Evolutionary conservation across 1,140 invertebrate species (phyloP), one percentile per base, ranked within the genome.

Genomic region (Pygmarrhopalites habei): DNA sequence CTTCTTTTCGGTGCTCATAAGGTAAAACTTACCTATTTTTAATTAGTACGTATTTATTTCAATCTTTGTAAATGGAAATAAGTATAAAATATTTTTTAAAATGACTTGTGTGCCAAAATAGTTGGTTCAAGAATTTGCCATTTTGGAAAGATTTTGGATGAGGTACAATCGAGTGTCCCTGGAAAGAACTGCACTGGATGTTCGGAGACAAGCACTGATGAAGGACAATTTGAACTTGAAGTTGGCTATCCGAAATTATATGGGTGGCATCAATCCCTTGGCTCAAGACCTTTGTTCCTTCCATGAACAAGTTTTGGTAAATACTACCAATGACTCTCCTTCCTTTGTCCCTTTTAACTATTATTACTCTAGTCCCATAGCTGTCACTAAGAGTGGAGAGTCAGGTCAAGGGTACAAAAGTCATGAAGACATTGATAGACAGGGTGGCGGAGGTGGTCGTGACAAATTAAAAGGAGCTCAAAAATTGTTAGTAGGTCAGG

Each of bases 101-200:
- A 14, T 14, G 7, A 19, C n/a, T n/a, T n/a, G n/a, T n/a, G n/a
- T n/a, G n/a, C n/a, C n/a, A n/a, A n/a, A n/a, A n/a, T 29, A 70
- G 65, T 39, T 67, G 5, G 53, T 70, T 14, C 19, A 51, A 46
- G 59, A 70, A 19, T 65, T 49, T n/a, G 25, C 51, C 19, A 49
- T 67, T 1, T 28, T 70, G 65, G 65, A 70, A 57, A 58, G 41
- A 19, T 70, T 70, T 25, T 70, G 68, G 68, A 58, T 56, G 10
- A 59, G 68, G 1, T 63, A 62, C 21, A 70, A 70, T 28, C 53
- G 62, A 15, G 63, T 64, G 1, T 32, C 5, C 15, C 21, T 70
- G 25, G 68, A 67, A 26, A 52, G 57, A 29, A 49, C 51, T 10
- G 56, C 60, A n/a, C 29, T 65, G 5, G 23, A 14, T 17, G 29